A percentile compares a stretch with the other conserved stretches of the same genome.
Evolutionary conservation across 35 echinoderm and acorn worm species (phyloP).

Genomic region (Heliocidaris erythrogramma): DNA sequence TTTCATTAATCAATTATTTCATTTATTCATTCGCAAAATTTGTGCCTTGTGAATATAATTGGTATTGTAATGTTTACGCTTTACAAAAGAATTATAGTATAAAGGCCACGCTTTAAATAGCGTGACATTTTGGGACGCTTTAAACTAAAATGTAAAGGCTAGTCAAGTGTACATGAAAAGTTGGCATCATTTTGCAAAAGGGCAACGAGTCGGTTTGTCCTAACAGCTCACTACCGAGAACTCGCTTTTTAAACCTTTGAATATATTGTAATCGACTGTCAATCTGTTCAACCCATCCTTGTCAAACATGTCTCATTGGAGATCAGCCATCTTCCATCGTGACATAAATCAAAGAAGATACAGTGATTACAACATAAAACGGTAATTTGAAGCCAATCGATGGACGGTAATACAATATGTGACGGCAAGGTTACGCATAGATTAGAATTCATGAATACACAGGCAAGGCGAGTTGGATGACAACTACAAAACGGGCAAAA

Average conservation of each 20-base stretch:
- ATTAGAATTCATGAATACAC: background rate
- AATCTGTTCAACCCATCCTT: background rate
- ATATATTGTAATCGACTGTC: background rate
- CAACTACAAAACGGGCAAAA: background rate
- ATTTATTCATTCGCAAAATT: no score
- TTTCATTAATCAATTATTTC: no score
- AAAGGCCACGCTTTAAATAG: no score
- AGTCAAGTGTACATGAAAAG: background rate
- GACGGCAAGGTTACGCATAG: background rate
- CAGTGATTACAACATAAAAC: background rate
- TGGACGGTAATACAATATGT: slow-evolving; percentile 11
- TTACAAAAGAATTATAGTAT: no score
- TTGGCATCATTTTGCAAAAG: background rate
- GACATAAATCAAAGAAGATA: background rate
- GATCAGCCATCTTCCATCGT: background rate
- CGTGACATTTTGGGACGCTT: no score
- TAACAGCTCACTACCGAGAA: background rate
- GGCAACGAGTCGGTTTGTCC: background rate
- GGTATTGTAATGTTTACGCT: no score
- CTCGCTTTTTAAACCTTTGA: no score
- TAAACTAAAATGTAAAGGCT: background rate
- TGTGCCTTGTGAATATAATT: no score
- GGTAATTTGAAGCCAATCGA: background rate
- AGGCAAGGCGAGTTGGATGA: background rate
- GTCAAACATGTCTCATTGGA: no score